Conservation (phyloP, 2,113 vertebrate species). For the Chlamydotis undulata region DNA sequence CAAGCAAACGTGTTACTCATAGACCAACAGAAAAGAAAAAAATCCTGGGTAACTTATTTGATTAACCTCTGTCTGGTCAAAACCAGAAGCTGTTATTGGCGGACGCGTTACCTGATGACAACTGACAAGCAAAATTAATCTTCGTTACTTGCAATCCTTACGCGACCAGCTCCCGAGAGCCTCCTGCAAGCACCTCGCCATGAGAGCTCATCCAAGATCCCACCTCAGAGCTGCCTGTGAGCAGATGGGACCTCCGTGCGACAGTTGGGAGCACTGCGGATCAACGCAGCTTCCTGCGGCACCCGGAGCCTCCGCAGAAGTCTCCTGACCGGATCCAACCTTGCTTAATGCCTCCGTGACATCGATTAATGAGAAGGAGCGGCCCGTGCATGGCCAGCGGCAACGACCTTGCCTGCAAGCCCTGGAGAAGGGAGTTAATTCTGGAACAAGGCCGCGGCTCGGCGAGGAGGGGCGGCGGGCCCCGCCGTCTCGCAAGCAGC, state of each 20-base stretch:
- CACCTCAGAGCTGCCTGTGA: fast-evolving
- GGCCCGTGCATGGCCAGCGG: neutral
- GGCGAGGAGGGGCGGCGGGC: neutral
- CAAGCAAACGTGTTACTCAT: neutral
- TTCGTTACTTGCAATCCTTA: neutral
- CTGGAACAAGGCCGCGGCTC: fast-evolving
- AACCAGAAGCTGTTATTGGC: neutral
- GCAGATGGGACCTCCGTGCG: neutral
- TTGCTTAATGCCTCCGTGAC: neutral
- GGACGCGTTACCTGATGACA: neutral
- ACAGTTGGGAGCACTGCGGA: neutral
- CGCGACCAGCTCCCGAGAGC: neutral
- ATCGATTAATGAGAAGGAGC: constrained; percentile 21
- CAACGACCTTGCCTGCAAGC: constrained; percentile 26
- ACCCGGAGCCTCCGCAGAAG: neutral
- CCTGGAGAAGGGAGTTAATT: constrained; percentile 4
- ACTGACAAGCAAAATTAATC: neutral
- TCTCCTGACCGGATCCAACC: neutral
- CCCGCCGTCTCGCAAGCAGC: neutral
- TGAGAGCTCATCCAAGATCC: neutral
- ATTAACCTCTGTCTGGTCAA: neutral
- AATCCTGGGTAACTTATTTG: neutral
- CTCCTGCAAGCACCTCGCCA: neutral
- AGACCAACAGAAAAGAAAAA: neutral
- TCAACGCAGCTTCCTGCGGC: fast-evolving